phyloP scores from a whole-genome alignment of 92 coral and sea anemone species.

The Nematostella vectensis region DNA sequence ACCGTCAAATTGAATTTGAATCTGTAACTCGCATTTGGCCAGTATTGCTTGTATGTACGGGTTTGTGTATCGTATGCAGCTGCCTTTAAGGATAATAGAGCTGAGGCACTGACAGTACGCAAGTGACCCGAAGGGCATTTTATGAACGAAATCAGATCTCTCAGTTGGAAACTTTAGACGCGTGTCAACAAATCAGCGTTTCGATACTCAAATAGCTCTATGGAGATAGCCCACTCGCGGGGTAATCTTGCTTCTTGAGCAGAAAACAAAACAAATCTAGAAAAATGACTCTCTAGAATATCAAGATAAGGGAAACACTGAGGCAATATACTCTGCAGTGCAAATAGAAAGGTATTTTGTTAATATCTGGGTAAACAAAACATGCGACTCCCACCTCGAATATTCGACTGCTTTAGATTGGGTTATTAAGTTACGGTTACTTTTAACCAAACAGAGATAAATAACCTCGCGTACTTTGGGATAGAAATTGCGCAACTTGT shows the following conservation, averaged over 20 bases:
- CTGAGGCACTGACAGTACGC: too few species aligned
- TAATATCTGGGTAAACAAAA: conserved; percentile 1
- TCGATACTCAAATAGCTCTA: neutral
- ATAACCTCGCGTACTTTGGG: too few species aligned
- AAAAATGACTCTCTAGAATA: neutral
- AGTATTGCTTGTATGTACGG: too few species aligned
- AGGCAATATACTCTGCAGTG: neutral
- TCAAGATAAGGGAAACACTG: neutral
- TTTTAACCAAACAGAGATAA: too few species aligned
- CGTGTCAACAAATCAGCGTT: conserved; percentile 1
- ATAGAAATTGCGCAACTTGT: too few species aligned
- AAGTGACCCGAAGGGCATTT: neutral
- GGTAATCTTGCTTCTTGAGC: neutral
- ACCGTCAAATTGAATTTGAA: too few species aligned
- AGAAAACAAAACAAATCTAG: neutral
- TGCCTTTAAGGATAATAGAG: too few species aligned
- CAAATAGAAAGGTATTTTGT: neutral
- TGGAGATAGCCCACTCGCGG: neutral
- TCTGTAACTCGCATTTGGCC: too few species aligned
- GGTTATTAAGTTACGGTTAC: too few species aligned
- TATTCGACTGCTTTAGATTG: too few species aligned
- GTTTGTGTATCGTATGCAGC: too few species aligned
- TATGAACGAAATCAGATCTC: conserved; percentile 1
- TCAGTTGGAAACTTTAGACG: neutral
- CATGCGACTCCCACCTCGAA: conserved; percentile 2